Base-by-base conservation (phyloP, 2,888 invertebrate genomes). In the Meliscaeva auricollis region DNA sequence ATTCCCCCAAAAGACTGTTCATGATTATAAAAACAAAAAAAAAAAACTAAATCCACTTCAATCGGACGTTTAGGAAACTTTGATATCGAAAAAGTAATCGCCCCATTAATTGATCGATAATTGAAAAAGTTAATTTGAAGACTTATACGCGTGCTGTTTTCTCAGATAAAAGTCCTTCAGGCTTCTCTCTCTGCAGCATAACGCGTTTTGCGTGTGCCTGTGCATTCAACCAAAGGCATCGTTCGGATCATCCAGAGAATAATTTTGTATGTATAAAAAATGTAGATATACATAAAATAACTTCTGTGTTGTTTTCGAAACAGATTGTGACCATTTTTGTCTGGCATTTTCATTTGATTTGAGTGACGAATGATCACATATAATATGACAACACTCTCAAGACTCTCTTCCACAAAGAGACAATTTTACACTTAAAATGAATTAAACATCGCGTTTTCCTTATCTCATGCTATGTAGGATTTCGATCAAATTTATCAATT, bases 41-140 rank as follows among this genome's bases (percentile, higher is more conserved):
- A 30, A 35, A 38, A 48, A 41, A 11, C 17, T 20, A 7, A 26
- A 15, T 15, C 26, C 15, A 41, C 56, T 58, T 52, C 30, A 11
- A 3, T 5, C 15, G 5, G 58, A 58, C 58, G 58, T 58, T 58
- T 58, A 35, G 6, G 13, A 35, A 15, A 44, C 81, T 44, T 20
- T 75, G 69, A 64, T 79, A 84, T 79, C 83, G 68, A 9, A 41
- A 62, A 75, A 84, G 66, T 75, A 58, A 84, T 84, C 83, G 74
- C 74, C 79, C 70, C 74, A 81, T 88, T 88, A 88, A 88, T 87
- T 88, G 88, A 87, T 87, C 87, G 87, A 87, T 88, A 88, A 88
- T 87, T 88, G 87, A 87, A 88, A 88, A 88, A 88, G 85, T 85
- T 87, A 88, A 88, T 88, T 88, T 87, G 87, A 87, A 88, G 72